Conservation (phyloP, 2,797 vertebrate genomes). For the Pangasius krempfi region DNA sequence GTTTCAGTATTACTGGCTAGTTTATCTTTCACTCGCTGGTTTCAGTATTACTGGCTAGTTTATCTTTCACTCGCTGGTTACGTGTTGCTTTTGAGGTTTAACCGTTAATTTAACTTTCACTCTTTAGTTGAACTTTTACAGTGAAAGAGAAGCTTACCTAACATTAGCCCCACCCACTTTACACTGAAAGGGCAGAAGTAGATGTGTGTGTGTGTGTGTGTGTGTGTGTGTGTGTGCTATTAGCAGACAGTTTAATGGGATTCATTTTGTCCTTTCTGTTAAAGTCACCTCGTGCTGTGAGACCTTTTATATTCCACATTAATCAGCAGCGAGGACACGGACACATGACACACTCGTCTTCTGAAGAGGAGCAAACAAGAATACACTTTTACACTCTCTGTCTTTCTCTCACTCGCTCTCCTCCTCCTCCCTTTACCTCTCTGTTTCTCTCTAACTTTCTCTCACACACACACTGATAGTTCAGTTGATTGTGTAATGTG, state of each 20-base stretch:
- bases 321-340: background rate
- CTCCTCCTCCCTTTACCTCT: rapidly evolving
- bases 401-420: background rate
- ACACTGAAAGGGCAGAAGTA: background rate
- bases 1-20: no score
- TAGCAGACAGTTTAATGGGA: slow-evolving; percentile 27
- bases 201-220: background rate
- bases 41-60: no score
- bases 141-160: background rate
- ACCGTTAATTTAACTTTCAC: background rate
- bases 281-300: slow-evolving; percentile 2
- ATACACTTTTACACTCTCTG: background rate
- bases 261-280: slow-evolving; percentile 12
- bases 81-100: background rate
- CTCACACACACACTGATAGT: background rate
- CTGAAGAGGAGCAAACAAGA: background rate
- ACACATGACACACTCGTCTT: background rate
- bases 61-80: background rate
- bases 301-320: slow-evolving; percentile 31
- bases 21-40: no score
- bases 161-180: background rate
- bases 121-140: background rate
- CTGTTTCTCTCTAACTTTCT: background rate
- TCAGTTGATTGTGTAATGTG: no score
- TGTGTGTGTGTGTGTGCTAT: no score